Evolutionary conservation across 2,888 invertebrate genomes (phyloP).

Genomic region (Tipula confusa): DNA sequence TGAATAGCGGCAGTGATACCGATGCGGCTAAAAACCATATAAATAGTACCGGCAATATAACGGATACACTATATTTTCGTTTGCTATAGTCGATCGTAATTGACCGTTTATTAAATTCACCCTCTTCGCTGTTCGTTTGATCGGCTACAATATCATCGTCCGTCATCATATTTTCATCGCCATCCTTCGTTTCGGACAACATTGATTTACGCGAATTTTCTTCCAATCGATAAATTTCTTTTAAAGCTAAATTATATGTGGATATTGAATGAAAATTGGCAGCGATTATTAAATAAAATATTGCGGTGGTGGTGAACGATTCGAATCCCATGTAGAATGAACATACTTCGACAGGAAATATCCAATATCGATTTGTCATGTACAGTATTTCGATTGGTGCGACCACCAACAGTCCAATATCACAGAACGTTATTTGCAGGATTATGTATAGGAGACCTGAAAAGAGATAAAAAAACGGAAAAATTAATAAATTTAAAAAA

Average conservation of each 20-base stretch:
- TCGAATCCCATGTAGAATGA: constrained; percentile 55
- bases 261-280: constrained; percentile 58
- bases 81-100: constrained; percentile 56
- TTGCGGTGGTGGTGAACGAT: constrained; percentile 55
- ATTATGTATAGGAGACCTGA: constrained; percentile 54
- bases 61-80: constrained; percentile 50
- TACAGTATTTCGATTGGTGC: constrained; percentile 55
- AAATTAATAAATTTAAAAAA: too few species aligned
- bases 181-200: constrained; percentile 32
- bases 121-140: constrained; percentile 37
- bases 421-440: constrained; percentile 54
- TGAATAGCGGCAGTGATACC: constrained; percentile 53
- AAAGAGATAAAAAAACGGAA: constrained; percentile 41
- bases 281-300: constrained; percentile 55
- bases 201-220: constrained; percentile 26
- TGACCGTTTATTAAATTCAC: constrained; percentile 42
- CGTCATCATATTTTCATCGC: constrained; percentile 21
- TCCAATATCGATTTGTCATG: constrained; percentile 53
- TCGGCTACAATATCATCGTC: constrained; percentile 38
- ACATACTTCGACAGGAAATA: constrained; percentile 52
- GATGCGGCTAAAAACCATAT: constrained; percentile 58
- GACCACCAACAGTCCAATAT: constrained; percentile 50
- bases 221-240: constrained; percentile 32
- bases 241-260: constrained; percentile 40
- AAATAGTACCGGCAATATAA: constrained; percentile 54